phyloP scores from a whole-genome alignment of 1,140 invertebrate genomes.

The Papilio dardanus region DNA sequence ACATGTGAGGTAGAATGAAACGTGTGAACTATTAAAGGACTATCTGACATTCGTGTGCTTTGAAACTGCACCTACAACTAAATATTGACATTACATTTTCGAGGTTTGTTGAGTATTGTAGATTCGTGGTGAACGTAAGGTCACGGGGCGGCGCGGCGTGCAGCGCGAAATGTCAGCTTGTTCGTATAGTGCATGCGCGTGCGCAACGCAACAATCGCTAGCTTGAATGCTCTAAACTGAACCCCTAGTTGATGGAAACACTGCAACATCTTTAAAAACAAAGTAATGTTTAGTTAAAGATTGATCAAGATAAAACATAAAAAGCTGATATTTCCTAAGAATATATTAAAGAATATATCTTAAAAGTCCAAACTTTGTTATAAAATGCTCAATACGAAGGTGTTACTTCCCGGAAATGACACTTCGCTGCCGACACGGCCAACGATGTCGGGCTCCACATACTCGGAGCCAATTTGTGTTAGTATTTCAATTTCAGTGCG shows the following conservation, averaged over 20 bases:
- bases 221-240: background rate
- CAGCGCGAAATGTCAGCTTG: constrained; percentile 29
- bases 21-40: background rate
- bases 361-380: constrained; percentile 20
- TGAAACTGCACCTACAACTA: background rate
- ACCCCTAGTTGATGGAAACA: background rate
- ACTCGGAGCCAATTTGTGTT: constrained; percentile 42
- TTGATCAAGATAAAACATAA: too few species aligned
- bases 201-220: background rate
- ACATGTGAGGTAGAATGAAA: too few species aligned
- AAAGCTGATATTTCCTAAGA: too few species aligned
- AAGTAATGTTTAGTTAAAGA: too few species aligned
- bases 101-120: constrained; percentile 26
- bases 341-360: background rate
- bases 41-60: background rate
- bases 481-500: constrained; percentile 50
- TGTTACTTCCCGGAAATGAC: constrained; percentile 55
- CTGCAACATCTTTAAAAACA: too few species aligned
- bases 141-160: background rate
- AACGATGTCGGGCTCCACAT: constrained; percentile 42
- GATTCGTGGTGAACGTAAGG: constrained; percentile 36
- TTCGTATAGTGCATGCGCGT: constrained; percentile 6
- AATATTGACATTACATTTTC: constrained; percentile 34
- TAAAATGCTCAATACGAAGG: constrained; percentile 46
- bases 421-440: constrained; percentile 32